Percentiles rank a stretch among this genome's conserved stretches.
phyloP scores from a whole-genome alignment of 2,888 invertebrate genomes.

The Limnephilus marmoratus region DNA sequence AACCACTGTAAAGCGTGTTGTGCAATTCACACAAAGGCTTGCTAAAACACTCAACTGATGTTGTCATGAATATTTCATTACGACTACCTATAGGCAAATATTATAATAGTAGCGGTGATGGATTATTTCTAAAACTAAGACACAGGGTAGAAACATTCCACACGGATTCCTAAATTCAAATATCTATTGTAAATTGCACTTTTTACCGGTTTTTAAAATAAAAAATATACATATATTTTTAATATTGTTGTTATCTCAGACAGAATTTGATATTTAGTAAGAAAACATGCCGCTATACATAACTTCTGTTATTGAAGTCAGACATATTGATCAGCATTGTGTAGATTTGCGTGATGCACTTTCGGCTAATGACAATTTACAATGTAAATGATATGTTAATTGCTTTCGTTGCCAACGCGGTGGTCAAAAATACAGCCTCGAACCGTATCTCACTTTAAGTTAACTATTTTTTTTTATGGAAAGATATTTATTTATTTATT shows the following conservation, averaged over 20 bases:
- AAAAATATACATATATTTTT: not conserved
- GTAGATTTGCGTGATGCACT: conserved; percentile 2
- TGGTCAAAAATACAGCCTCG: not conserved
- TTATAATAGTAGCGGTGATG: not conserved
- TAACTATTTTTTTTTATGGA: not conserved
- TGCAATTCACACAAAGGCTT: not conserved
- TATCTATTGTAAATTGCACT: not conserved
- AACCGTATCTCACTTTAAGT: not conserved
- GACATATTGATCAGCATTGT: not conserved
- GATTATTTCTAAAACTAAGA: no score
- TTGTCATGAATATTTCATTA: not conserved
- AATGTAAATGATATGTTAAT: conserved; percentile 59
- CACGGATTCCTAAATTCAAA: not conserved
- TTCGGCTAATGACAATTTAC: conserved; percentile 55
- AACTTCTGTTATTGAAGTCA: not conserved
- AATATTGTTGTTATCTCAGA: not conserved
- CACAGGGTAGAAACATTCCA: no score
- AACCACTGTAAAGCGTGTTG: not conserved
- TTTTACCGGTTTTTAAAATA: no score
- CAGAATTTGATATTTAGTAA: not conserved
- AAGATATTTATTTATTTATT: no score
- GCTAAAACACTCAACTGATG: not conserved
- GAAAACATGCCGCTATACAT: not conserved
- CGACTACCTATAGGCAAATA: not conserved
- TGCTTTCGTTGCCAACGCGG: conserved; percentile 1